These are phyloP conservation scores for Dolichoris vasculosae DNA, from an alignment of 1,140 invertebrate genomes.

Conservation along the genomic window DNA sequence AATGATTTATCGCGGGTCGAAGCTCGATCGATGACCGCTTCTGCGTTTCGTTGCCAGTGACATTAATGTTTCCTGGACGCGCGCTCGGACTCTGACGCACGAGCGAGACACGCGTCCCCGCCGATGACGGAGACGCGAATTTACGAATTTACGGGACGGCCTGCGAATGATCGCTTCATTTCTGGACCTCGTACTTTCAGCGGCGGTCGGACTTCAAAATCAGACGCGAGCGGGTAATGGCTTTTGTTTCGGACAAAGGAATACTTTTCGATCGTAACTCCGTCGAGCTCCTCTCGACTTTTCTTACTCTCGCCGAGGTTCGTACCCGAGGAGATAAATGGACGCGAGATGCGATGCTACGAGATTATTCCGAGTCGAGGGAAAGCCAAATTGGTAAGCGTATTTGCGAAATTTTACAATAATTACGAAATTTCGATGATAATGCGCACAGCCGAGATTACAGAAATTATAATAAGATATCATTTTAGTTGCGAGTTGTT, in stretches of 20 bases:
- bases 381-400: too few relatives aligned
- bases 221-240: conserved; percentile 46
- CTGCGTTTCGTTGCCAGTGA: conserved; percentile 59
- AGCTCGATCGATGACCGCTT: conserved; percentile 59
- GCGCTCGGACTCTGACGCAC: conserved; percentile 39
- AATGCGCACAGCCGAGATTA: too few relatives aligned
- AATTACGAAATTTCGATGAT: too few relatives aligned
- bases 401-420: too few relatives aligned
- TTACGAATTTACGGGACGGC: conserved; percentile 3
- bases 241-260: conserved; percentile 29
- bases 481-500: not conserved
- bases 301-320: too few relatives aligned
- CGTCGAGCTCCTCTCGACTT: too few relatives aligned
- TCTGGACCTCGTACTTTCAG: conserved; percentile 15
- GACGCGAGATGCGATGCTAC: too few relatives aligned
- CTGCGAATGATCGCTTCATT: conserved; percentile 45
- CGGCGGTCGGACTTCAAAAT: conserved; percentile 43
- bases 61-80: conserved; percentile 68
- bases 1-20: conserved; percentile 55
- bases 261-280: not conserved
- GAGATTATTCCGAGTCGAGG: too few relatives aligned
- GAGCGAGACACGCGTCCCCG: conserved; percentile 23
- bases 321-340: too few relatives aligned
- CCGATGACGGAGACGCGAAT: conserved; percentile 8
- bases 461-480: not conserved